Evolutionary conservation across 2,797 vertebrate species (phyloP).

Genomic region (Parauchenoglanis punctatus): DNA sequence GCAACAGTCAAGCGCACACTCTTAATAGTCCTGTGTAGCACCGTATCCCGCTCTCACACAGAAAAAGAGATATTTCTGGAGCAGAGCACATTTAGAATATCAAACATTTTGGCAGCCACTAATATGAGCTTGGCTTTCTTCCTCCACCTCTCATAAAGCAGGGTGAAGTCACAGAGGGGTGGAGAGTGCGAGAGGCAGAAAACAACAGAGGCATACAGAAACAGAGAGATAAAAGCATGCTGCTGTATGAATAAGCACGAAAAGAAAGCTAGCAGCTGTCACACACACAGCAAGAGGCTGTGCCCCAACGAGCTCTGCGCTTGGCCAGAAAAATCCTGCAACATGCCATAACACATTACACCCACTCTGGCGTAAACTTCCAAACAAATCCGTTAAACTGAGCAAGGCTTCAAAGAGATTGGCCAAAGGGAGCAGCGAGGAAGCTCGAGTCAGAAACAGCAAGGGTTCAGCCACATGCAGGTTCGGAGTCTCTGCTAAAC

Average conservation of each 20-base stretch:
- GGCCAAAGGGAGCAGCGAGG: slow-evolving; percentile 36
- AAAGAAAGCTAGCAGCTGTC: slow-evolving; percentile 62
- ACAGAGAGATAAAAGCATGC: slow-evolving; percentile 58
- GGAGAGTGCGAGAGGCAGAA: slow-evolving; percentile 57
- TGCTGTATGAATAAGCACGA: slow-evolving; percentile 44
- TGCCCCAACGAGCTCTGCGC: slow-evolving; percentile 53
- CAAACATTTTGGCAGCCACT: slow-evolving; percentile 78
- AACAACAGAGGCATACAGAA: slow-evolving; percentile 52
- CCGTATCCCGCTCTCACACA: slow-evolving; percentile 54
- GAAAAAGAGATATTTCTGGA: slow-evolving; percentile 60
- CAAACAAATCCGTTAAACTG: slow-evolving; percentile 50
- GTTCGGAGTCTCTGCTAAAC: slow-evolving; percentile 32
- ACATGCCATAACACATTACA: slow-evolving; percentile 51
- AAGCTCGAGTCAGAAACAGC: slow-evolving; percentile 43
- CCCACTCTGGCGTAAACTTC: slow-evolving; percentile 36
- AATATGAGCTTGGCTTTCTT: slow-evolving; percentile 70
- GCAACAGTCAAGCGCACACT: background rate
- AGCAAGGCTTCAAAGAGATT: slow-evolving; percentile 22
- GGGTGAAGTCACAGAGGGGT: slow-evolving; percentile 35
- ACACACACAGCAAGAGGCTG: slow-evolving; percentile 61
- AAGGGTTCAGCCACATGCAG: slow-evolving; percentile 23
- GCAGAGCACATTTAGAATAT: slow-evolving; percentile 75
- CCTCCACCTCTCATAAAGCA: slow-evolving; percentile 58
- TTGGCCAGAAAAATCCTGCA: slow-evolving; percentile 58
- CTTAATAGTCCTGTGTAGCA: slow-evolving; percentile 13